Evolutionary conservation across 1,140 invertebrate species (phyloP), one percentile per base, ranked within the genome.

Genomic region (Batillaria attramentaria): DNA sequence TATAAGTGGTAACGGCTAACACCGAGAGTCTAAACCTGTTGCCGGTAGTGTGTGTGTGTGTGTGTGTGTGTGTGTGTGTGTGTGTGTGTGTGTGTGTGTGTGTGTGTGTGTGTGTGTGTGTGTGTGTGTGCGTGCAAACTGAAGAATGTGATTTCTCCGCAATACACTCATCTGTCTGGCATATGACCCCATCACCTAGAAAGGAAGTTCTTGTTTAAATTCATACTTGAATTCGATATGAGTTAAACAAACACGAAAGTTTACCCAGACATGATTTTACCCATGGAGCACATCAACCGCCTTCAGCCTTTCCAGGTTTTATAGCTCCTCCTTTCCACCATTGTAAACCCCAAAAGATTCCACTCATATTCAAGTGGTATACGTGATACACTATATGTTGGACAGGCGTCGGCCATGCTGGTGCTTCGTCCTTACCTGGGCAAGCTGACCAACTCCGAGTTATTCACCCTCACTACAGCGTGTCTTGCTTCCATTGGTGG

Each of bases 401-500:
- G 16, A 8, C 69, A 81, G 79, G 46, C 65, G 4, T 46, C 76
- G 31, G 62, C 79, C 4, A 28, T 81, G 1, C 41, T 75, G 39
- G 46, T 76, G 3, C 54, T 81, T 3, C 41, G 62, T 10, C 79
- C 79, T 20, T 81, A 78, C 42, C 50, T 81, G 33, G 18, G n/a
- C 3, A 68, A 41, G n/a, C 62, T 77, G 42, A 69, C 79, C 28
- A 77, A 78, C 42, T 81, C 79, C 18, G 68, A 81, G 62, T 54
- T 81, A 33, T 81, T 81, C 50, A 18, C 77, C 2, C 41, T 81
- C 6, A 73, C 60, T 10, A 73, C 75, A 1, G 72, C 75, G 10
- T 66, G 57, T 50, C 43, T 81, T n/a, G 70, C 79, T 1, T 78
- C 79, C n/a, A 39, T 81, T 2, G 79, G 75, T 0, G 68, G 75